A percentile compares a stretch with the other conserved stretches of the same genome.
Conservation (phyloP, 1,140 invertebrate genomes). For the Semibalanus balanoides region DNA sequence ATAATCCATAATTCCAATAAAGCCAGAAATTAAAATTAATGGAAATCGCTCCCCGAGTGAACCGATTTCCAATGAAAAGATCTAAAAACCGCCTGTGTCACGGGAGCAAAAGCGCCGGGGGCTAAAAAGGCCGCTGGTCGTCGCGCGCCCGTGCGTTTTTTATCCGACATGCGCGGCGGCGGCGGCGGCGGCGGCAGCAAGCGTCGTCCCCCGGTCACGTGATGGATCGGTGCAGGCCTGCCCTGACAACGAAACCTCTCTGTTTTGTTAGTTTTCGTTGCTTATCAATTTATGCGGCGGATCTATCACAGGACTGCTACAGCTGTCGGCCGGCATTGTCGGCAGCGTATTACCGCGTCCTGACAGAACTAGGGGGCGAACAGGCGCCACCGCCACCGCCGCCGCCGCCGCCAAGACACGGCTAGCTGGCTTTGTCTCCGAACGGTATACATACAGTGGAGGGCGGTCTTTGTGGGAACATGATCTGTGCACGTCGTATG, state of each 20-base stretch:
- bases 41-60: not conserved
- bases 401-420: too few relatives aligned
- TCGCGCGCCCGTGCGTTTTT: not conserved
- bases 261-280: slow-evolving; percentile 1
- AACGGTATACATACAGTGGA: too few relatives aligned
- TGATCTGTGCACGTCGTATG: too few relatives aligned
- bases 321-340: not conserved
- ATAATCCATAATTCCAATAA: slow-evolving; percentile 3
- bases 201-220: not conserved
- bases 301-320: not conserved
- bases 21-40: slow-evolving; percentile 1
- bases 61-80: slow-evolving; percentile 1
- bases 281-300: not conserved
- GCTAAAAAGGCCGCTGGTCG: not conserved
- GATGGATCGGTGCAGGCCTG: not conserved
- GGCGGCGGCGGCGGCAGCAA: too few relatives aligned
- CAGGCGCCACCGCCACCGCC: too few relatives aligned
- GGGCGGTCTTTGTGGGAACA: too few relatives aligned
- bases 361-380: too few relatives aligned
- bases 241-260: not conserved
- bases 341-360: not conserved
- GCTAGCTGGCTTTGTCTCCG: too few relatives aligned
- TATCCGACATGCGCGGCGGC: not conserved
- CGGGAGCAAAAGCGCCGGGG: not conserved
- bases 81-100: not conserved